Percentiles rank a stretch among this genome's conserved stretches.
phyloP scores from a whole-genome alignment of 1,140 invertebrate species.

The Drosophila sucinea region DNA sequence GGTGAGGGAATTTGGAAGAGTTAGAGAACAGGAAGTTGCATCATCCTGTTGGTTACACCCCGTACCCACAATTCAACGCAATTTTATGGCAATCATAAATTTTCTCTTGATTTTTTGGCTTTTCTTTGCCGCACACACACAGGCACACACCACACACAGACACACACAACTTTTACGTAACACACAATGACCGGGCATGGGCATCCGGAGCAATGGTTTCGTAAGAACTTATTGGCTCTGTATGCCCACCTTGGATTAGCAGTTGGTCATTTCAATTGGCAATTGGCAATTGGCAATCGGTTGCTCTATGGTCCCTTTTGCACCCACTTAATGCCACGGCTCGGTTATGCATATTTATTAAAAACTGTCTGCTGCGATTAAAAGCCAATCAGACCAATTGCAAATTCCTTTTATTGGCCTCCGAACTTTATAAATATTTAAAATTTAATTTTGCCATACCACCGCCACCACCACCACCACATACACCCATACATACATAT shows the following conservation, averaged over 20 bases:
- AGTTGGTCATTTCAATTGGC: constrained; percentile 2
- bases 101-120: constrained; percentile 61
- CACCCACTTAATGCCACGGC: constrained; percentile 11
- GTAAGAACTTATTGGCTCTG: constrained; percentile 13
- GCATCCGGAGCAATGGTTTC: neutral
- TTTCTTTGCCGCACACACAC: constrained; percentile 8
- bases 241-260: constrained; percentile 11
- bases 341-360: constrained; percentile 79
- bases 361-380: constrained; percentile 80
- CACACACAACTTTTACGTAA: constrained; percentile 2
- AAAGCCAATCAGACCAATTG: constrained; percentile 80
- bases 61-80: constrained; percentile 60
- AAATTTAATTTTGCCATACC: constrained; percentile 76
- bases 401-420: constrained; percentile 77
- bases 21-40: neutral
- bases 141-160: neutral
- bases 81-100: constrained; percentile 80
- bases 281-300: constrained; percentile 7
- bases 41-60: constrained; percentile 22
- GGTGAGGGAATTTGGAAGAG: constrained; percentile 24
- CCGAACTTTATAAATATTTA: constrained; percentile 75
- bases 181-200: neutral
- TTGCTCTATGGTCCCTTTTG: neutral
- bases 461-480: constrained; percentile 37
- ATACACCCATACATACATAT: neutral